Evolutionary conservation across 2,113 vertebrate genomes (phyloP), one percentile per base, ranked within the genome.

Genomic region (Syngnathus floridae): DNA sequence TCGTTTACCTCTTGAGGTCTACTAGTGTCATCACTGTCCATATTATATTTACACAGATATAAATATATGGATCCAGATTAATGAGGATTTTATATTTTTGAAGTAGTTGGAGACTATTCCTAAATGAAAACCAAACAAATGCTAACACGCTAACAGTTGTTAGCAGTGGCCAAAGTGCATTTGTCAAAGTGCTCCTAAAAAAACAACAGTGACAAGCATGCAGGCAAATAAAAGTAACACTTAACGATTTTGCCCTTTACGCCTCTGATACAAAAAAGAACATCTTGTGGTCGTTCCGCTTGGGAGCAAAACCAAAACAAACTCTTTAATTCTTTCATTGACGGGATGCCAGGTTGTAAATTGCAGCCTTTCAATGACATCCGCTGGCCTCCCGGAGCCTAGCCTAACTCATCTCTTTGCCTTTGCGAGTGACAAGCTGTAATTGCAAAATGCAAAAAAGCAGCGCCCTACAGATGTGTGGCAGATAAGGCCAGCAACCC

Each of bases 381-480:
- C 71, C 1, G 49, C 63, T 48, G 35, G 10, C n/a, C 64, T 71
- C 69, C 69, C 67, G 56, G 67, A 76, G 57, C 71, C 41, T 52
- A 9, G 69, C 79, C 86, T 87, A 83, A 86, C 82, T 83, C 73
- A 70, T 79, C 81, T 68, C 69, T 71, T 75, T 58, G 60, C 21
- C 66, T 73, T 43, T 56, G 43, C 80, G 71, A 73, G 76, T 84
- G 80, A 86, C 84, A 83, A 66, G 83, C 76, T 73, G 64, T 87
- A 87, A 89, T 88, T 86, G 77, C 54, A 66, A 72, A 82, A 75
- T 74, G 82, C 82, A 71, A 82, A 38, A 31, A 61, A 85, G 78
- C 72, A 54, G 86, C 52, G 22, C 82, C 83, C 85, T 64, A 75
- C 64, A 88, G 86, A 87, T 87, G 78, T 81, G 78, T 66, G 31